Conservation (phyloP, 2,113 vertebrate species). For the Puntigrus tetrazona region DNA sequence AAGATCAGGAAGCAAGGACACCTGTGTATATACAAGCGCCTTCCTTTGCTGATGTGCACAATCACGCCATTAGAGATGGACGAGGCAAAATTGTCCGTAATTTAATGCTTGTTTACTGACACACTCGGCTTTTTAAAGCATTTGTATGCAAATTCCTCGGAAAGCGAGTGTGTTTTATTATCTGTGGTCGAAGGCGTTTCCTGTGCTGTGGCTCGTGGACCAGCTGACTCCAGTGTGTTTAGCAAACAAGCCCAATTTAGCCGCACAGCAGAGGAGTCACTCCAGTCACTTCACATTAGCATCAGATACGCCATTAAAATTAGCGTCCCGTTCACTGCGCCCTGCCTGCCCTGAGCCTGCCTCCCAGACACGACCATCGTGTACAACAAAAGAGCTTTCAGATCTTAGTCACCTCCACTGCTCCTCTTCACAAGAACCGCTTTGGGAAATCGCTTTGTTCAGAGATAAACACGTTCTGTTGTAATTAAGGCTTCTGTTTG, state of each 20-base stretch:
- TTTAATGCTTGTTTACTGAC: constrained; percentile 27
- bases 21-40: constrained; percentile 31
- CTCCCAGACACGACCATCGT: constrained; percentile 61
- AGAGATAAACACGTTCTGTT: constrained; percentile 5
- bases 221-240: constrained; percentile 92
- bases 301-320: constrained; percentile 81
- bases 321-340: constrained; percentile 79
- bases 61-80: background rate
- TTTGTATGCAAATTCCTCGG: constrained; percentile 16
- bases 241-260: constrained; percentile 97
- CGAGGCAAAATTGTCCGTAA: background rate
- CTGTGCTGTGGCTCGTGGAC: constrained; percentile 61
- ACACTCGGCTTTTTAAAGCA: background rate
- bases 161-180: constrained; percentile 22
- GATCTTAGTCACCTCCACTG: constrained; percentile 10
- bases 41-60: constrained; percentile 17
- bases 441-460: constrained; percentile 19
- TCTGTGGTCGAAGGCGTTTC: constrained; percentile 48
- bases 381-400: constrained; percentile 28
- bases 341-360: constrained; percentile 77
- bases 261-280: constrained; percentile 86
- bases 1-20: constrained; percentile 6
- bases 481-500: constrained; percentile 26
- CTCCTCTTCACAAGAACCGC: background rate
- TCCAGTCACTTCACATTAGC: constrained; percentile 93